Evolutionary conservation across 37 sponge, comb jelly and placozoan genomes (phyloP), one percentile per base, ranked within the genome.

Genomic region (Ianthella basta): DNA sequence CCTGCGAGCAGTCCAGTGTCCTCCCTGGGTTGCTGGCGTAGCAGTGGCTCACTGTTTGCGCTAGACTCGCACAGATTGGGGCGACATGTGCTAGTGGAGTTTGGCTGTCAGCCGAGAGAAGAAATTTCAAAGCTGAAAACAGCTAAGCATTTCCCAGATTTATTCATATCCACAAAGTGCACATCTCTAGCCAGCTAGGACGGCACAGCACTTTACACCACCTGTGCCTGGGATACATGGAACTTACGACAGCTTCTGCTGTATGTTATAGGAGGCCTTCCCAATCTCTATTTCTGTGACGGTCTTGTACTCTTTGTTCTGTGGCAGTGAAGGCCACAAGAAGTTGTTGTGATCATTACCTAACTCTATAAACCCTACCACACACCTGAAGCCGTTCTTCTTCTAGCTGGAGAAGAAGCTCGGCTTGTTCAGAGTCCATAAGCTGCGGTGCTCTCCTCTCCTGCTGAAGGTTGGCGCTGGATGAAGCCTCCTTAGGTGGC

Each of bases 1-100:
- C 89, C 44, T 30, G 56, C 1, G 84, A 80, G 37, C 93, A 92
- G 66, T 83, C 80, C 36, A 92, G 81, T 20, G 87, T 65, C 30
- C 40, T 79, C 0, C 80, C 78, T 37, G 87, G 75, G 80, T 89
- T 86, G 41, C 83, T 38, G 19, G 24, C 36, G 69, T 89, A 92
- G 80, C 93, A 92, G 25, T 84, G 53, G 56, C 74, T 50, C 2
- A 89, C 87, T 30, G 40, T 56, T 33, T 86, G 59, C 34, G 68
- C 75, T 13, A 34, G 33, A n/a, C 86, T 82, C 34, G 34, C 44
- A 56, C 88, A 82, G 15, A 83, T 59, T 20, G 83, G 83, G n/a
- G 73, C 33, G 23, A 60, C 50, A 23, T 63, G 32, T 12, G 79
- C 80, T 18, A 86, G 4, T 15, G 74, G 77, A 4, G 79, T 64